Percentiles rank a stretch among this genome's conserved stretches.
Evolutionary conservation across 2,113 vertebrate species (phyloP).

Genomic region (Siniperca chuatsi): DNA sequence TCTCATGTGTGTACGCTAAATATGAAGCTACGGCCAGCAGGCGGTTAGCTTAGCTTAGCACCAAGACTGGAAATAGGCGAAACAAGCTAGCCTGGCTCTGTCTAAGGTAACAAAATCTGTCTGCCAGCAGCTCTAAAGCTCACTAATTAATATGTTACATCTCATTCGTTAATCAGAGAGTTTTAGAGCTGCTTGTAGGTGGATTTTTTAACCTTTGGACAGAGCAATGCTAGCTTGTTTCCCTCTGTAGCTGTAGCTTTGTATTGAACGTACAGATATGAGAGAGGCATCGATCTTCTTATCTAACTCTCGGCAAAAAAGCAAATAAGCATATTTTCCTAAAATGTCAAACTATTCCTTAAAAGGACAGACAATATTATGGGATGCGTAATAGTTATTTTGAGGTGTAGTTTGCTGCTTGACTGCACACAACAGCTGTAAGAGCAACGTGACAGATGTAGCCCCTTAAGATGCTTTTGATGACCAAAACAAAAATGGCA

Average conservation of each 20-base stretch:
- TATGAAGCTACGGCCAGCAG: neutral
- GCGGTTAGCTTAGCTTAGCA: neutral
- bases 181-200: neutral
- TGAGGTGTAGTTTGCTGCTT: neutral
- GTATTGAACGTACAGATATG: neutral
- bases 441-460: neutral
- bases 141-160: neutral
- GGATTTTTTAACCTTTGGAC: neutral
- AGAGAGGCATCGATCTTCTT: neutral
- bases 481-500: slow-evolving; percentile 5
- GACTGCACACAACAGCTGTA: neutral
- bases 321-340: neutral
- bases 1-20: neutral
- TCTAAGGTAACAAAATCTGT: too few relatives aligned
- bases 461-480: neutral
- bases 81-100: neutral
- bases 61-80: neutral
- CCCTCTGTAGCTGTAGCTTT: neutral
- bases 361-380: neutral
- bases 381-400: neutral
- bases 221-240: neutral
- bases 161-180: neutral
- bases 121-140: neutral
- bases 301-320: neutral
- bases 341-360: neutral